phyloP scores from a whole-genome alignment of 2,113 vertebrate species.

The Cynoglossus semilaevis region DNA sequence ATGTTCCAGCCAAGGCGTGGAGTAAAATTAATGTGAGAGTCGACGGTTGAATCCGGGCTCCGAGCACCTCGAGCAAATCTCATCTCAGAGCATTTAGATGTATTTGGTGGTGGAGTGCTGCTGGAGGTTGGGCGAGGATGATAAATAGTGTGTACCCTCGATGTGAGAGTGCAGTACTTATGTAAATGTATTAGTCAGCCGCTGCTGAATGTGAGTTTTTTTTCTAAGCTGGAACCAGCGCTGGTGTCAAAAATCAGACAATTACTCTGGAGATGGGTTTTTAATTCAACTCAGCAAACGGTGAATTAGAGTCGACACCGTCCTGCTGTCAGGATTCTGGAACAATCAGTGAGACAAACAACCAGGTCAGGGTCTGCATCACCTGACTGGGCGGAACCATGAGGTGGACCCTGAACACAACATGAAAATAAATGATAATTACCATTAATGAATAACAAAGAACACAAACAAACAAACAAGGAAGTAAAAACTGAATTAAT shows the following conservation, averaged over 20 bases:
- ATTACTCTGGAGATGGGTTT: conserved; percentile 3
- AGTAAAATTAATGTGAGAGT: conserved; percentile 25
- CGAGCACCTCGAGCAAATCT: conserved; percentile 26
- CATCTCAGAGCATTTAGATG: conserved; percentile 13
- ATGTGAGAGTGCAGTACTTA: conserved; percentile 29
- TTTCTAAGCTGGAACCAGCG: conserved; percentile 22
- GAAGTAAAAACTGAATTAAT: too few species aligned
- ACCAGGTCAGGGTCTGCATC: too few species aligned
- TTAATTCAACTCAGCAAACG: conserved; percentile 27
- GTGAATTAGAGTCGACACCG: conserved; percentile 2
- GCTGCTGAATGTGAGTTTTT: conserved; percentile 38
- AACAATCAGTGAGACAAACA: background rate
- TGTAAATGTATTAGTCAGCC: conserved; percentile 19
- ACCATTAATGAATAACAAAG: too few species aligned
- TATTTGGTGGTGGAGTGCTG: conserved; percentile 14
- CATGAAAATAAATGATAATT: too few species aligned
- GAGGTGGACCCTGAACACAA: too few species aligned
- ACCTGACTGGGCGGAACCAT: too few species aligned
- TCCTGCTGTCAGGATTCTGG: conserved; percentile 9
- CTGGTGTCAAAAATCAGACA: conserved; percentile 21
- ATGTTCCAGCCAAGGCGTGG: conserved; percentile 28
- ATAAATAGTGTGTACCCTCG: conserved; percentile 14
- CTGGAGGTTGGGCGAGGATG: conserved; percentile 14
- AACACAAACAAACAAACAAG: too few species aligned
- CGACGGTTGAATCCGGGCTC: conserved; percentile 28